Evolutionary conservation across 2,888 invertebrate species (phyloP).

Genomic region (Hypolimnas misippus): DNA sequence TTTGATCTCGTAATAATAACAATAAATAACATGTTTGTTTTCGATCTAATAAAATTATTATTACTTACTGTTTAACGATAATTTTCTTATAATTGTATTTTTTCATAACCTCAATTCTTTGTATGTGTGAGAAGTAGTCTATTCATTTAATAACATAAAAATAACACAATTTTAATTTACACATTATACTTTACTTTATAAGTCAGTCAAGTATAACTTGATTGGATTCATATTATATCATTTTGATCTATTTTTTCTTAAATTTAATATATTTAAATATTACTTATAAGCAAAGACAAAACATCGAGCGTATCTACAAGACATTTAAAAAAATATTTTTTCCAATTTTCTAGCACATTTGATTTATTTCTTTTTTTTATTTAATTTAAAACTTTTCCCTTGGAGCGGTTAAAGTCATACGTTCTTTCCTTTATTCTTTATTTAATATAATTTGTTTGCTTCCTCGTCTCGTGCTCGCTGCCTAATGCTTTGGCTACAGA

Average conservation of each 20-base stretch:
- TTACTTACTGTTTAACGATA: too few species aligned
- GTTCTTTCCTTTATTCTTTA: slow-evolving; percentile 47
- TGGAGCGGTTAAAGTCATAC: slow-evolving; percentile 43
- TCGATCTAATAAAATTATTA: too few species aligned
- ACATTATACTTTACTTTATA: too few species aligned
- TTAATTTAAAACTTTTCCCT: slow-evolving; percentile 40
- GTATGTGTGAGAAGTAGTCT: too few species aligned
- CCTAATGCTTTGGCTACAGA: slow-evolving; percentile 86
- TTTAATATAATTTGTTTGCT: slow-evolving; percentile 76
- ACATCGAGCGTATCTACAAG: slow-evolving; percentile 5
- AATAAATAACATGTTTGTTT: neutral
- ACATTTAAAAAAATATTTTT: neutral
- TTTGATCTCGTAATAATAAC: neutral
- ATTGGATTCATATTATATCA: too few species aligned
- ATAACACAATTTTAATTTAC: too few species aligned
- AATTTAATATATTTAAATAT: too few species aligned
- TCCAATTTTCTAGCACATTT: slow-evolving; percentile 1
- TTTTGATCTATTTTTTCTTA: too few species aligned
- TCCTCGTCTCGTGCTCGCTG: slow-evolving; percentile 65
- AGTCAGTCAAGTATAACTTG: too few species aligned
- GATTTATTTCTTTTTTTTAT: slow-evolving; percentile 20
- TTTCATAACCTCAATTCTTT: too few species aligned
- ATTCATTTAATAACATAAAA: too few species aligned
- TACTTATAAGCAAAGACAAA: neutral
- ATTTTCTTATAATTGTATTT: too few species aligned